These are phyloP conservation scores for Bagarius yarrelli DNA, from an alignment of 2,113 vertebrate species.

Conservation along the genomic window DNA sequence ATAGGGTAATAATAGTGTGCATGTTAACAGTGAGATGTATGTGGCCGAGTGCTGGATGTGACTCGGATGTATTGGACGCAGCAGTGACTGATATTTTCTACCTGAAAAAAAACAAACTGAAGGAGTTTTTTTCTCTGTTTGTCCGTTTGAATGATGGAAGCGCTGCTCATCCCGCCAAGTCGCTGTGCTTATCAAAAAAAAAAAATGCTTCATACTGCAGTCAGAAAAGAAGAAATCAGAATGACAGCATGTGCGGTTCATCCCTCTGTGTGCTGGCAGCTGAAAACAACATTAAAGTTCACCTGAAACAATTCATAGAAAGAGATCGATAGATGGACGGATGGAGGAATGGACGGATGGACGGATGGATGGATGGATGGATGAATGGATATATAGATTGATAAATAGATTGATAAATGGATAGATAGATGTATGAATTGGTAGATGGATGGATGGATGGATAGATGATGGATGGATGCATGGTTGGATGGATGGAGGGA, in stretches of 20 bases:
- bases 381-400: neutral
- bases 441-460: neutral
- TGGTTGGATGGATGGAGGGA: neutral
- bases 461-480: neutral
- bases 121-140: neutral
- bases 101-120: conserved; percentile 6
- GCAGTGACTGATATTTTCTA: neutral
- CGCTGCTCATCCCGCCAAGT: neutral
- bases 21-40: neutral
- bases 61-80: neutral
- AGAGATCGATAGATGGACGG: neutral
- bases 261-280: neutral
- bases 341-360: neutral
- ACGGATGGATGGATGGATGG: neutral
- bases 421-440: too few relatives aligned
- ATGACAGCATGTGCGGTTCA: neutral
- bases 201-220: neutral
- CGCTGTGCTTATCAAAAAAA: conserved; percentile 3
- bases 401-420: neutral
- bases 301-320: neutral
- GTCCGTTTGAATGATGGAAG: conserved; percentile 7
- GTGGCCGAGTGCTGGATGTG: neutral
- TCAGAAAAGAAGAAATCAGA: neutral
- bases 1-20: neutral
- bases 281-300: neutral